A percentile compares a stretch with the other conserved stretches of the same genome.
phyloP scores from a whole-genome alignment of 2,888 invertebrate genomes.

The Hoplodrina ambigua region DNA sequence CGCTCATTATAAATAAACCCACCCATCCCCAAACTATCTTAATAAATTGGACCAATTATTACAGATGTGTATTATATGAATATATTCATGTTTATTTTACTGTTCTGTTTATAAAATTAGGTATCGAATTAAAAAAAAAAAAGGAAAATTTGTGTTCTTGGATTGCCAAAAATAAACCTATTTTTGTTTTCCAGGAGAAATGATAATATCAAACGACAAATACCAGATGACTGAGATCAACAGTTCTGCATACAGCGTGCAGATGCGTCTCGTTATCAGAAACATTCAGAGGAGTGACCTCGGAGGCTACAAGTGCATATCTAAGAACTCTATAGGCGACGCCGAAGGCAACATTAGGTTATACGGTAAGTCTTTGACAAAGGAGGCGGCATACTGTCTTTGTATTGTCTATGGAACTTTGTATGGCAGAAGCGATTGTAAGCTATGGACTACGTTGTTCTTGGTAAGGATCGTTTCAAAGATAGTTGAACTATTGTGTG shows the following conservation, averaged over 20 bases:
- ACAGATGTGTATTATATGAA: not conserved
- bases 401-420: slow-evolving; percentile 37
- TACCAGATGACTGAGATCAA: slow-evolving; percentile 95
- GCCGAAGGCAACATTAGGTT: slow-evolving; percentile 97
- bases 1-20: slow-evolving; percentile 2
- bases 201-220: slow-evolving; percentile 97
- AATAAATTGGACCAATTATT: slow-evolving; percentile 2
- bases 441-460: slow-evolving; percentile 10
- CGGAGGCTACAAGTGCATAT: slow-evolving; percentile 97
- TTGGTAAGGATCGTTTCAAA: slow-evolving; percentile 6
- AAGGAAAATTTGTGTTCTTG: not conserved
- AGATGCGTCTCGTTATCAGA: slow-evolving; percentile 94
- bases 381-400: slow-evolving; percentile 26
- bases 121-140: too few species aligned
- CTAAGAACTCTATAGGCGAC: slow-evolving; percentile 97
- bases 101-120: not conserved
- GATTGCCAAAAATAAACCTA: not conserved
- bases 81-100: not conserved
- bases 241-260: slow-evolving; percentile 95
- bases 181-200: slow-evolving; percentile 92
- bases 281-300: slow-evolving; percentile 94
- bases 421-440: slow-evolving; percentile 14
- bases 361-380: slow-evolving; percentile 92
- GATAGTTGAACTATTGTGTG: slow-evolving; percentile 22
- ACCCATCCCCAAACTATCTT: not conserved